Conservation (phyloP, 1,140 invertebrate genomes). For the Drosophila neocordata region DNA sequence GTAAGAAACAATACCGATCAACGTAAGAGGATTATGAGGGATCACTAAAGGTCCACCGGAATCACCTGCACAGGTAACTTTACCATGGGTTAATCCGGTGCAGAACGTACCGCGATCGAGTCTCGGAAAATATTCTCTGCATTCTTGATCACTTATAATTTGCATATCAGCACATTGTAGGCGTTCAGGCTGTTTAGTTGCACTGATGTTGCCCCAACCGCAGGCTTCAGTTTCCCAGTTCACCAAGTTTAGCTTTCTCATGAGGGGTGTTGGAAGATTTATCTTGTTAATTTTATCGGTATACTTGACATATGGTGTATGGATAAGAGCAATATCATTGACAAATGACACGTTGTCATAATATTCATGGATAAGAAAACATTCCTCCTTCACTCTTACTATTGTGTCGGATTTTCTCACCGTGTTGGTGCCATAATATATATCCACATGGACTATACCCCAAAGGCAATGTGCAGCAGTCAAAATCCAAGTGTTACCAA, state of each 20-base stretch:
- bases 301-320: conserved; percentile 44
- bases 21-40: neutral
- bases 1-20: conserved; percentile 22
- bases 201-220: conserved; percentile 59
- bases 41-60: conserved; percentile 79
- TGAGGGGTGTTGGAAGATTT: conserved; percentile 39
- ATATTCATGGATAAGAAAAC: conserved; percentile 46
- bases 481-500: conserved; percentile 84
- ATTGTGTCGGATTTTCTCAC: neutral
- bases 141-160: too few relatives aligned
- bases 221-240: conserved; percentile 47
- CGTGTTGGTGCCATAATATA: conserved; percentile 53
- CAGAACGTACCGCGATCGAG: too few relatives aligned
- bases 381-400: conserved; percentile 37
- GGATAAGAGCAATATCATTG: conserved; percentile 55
- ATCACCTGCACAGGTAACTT: conserved; percentile 82
- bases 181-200: too few relatives aligned
- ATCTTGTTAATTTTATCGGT: conserved; percentile 32
- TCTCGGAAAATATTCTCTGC: too few relatives aligned
- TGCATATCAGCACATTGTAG: too few relatives aligned
- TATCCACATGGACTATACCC: conserved; percentile 27
- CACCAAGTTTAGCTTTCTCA: conserved; percentile 23
- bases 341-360: conserved; percentile 28
- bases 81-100: conserved; percentile 21
- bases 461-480: conserved; percentile 85